Percentiles rank a stretch among this genome's conserved stretches.
Conservation (phyloP, 1,140 invertebrate species). For the Apis laboriosa region DNA sequence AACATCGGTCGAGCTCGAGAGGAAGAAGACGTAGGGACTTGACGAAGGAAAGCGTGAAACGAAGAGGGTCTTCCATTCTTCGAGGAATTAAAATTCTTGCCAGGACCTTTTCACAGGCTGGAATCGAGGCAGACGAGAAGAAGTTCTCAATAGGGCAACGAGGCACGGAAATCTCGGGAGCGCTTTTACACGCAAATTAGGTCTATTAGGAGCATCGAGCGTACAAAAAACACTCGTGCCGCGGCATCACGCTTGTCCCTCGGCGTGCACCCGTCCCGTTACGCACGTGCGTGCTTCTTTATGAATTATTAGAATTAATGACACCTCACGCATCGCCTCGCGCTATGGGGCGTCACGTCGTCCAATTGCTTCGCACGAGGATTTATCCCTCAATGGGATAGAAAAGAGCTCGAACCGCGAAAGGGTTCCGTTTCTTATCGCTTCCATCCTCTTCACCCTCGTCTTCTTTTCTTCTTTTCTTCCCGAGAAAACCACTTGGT, state of each 20-base stretch:
- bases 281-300: slow-evolving; percentile 78
- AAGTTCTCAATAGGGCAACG: slow-evolving; percentile 57
- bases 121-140: background rate
- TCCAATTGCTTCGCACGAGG: slow-evolving; percentile 64
- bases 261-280: slow-evolving; percentile 58
- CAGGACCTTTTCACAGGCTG: background rate
- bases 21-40: background rate
- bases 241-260: slow-evolving; percentile 51
- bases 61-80: slow-evolving; percentile 7
- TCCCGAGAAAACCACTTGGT: too few relatives aligned
- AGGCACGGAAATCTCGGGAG: slow-evolving; percentile 62
- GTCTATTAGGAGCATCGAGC: slow-evolving; percentile 73
- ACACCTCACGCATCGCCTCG: slow-evolving; percentile 74
- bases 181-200: slow-evolving; percentile 78
- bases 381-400: background rate
- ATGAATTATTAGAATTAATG: slow-evolving; percentile 81
- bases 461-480: too few relatives aligned
- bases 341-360: slow-evolving; percentile 68
- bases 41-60: background rate
- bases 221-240: slow-evolving; percentile 71
- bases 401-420: background rate
- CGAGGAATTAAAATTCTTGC: slow-evolving; percentile 25
- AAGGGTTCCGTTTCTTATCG: slow-evolving; percentile 21
- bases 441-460: background rate
- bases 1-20: background rate